A percentile compares a stretch with the other conserved stretches of the same genome.
phyloP scores from a whole-genome alignment of 2,797 vertebrate species.

The Amblyraja radiata region DNA sequence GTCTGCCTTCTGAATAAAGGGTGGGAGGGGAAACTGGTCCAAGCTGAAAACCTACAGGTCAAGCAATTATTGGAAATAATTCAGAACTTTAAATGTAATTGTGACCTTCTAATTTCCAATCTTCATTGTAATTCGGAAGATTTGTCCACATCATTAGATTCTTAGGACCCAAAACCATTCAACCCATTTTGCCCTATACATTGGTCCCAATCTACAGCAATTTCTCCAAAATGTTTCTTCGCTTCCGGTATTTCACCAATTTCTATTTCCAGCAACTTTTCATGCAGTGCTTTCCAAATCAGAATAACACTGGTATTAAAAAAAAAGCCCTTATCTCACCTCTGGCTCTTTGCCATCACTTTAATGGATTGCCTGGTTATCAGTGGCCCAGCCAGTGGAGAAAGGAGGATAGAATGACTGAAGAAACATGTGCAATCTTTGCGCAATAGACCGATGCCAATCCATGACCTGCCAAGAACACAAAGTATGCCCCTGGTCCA shows the following conservation, averaged over 20 bases:
- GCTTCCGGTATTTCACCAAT: not conserved
- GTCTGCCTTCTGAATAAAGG: not conserved
- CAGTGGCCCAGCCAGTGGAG: too few species aligned
- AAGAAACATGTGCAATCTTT: too few species aligned
- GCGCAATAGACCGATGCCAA: too few species aligned
- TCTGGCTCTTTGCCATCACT: too few species aligned
- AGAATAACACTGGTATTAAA: not conserved
- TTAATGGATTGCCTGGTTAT: too few species aligned
- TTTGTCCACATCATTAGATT: not conserved
- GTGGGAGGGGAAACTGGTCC: not conserved
- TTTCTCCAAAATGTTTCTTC: not conserved
- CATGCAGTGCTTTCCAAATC: not conserved
- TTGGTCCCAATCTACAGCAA: not conserved
- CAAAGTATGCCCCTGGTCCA: too few species aligned
- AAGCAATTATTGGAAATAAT: not conserved
- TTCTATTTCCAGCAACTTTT: not conserved
- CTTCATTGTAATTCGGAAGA: not conserved
- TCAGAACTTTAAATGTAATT: not conserved
- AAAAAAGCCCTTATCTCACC: too few species aligned
- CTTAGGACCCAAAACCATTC: not conserved
- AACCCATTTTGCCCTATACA: not conserved
- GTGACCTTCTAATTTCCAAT: not conserved
- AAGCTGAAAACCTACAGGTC: not conserved
- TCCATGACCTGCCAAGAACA: too few species aligned
- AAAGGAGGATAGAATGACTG: too few species aligned